Conservation (phyloP, 2,888 invertebrate genomes). For the Tetrapedia diversipes region DNA sequence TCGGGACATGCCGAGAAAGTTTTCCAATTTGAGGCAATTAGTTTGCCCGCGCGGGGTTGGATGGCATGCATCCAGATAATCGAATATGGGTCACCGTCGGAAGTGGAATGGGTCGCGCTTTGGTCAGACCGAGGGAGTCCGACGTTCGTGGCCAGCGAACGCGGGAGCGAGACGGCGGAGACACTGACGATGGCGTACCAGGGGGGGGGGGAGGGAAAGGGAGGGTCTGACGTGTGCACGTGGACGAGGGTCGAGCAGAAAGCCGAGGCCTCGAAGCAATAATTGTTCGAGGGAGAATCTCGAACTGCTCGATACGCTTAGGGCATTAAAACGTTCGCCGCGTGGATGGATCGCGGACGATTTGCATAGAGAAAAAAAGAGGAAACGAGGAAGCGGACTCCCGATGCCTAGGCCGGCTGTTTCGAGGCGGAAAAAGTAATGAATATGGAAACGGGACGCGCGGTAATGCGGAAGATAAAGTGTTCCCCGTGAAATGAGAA, state of each 20-base stretch:
- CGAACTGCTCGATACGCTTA: conserved; percentile 48
- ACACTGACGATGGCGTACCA: no score
- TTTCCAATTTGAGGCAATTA: conserved; percentile 78
- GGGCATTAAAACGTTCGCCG: conserved; percentile 47
- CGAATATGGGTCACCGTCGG: conserved; percentile 70
- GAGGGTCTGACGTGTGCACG: conserved; percentile 40
- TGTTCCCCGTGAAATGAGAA: conserved; percentile 40
- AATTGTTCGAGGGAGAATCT: conserved; percentile 42
- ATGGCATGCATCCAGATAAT: conserved; percentile 73
- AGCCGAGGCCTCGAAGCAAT: conserved; percentile 34
- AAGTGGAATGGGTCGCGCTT: conserved; percentile 61
- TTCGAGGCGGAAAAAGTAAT: conserved; percentile 38
- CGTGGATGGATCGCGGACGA: conserved; percentile 43
- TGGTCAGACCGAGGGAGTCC: conserved; percentile 55
- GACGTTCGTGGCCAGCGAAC: not conserved
- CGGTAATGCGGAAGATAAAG: conserved; percentile 54
- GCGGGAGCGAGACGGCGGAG: not conserved
- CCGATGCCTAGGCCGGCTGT: conserved; percentile 11
- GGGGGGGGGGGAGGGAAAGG: not conserved
- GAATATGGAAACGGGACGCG: conserved; percentile 50
- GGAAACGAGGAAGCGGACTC: conserved; percentile 19
- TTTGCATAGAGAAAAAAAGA: conserved; percentile 64
- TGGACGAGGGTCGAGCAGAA: conserved; percentile 53
- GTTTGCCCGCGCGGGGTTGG: conserved; percentile 65
- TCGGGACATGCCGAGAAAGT: conserved; percentile 67